A percentile compares a stretch with the other conserved stretches of the same genome.
phyloP scores from a whole-genome alignment of 2,888 invertebrate genomes.

The Gandaritis pyraliata region DNA sequence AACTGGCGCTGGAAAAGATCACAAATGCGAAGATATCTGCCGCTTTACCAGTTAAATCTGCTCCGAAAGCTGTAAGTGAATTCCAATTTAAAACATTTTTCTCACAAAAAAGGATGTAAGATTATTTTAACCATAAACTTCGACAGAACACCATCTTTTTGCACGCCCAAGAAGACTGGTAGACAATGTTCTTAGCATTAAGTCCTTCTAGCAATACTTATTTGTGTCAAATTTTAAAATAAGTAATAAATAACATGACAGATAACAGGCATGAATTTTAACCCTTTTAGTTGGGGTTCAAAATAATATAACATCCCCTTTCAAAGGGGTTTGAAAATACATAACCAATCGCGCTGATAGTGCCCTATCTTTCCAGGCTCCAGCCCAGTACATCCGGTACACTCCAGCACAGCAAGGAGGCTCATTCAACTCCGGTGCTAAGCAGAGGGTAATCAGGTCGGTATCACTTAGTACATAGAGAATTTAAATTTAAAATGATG shows the following conservation, averaged over 20 bases:
- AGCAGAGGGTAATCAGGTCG: constrained; percentile 97
- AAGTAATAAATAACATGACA: no score
- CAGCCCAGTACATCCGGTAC: constrained; percentile 98
- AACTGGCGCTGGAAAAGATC: constrained; percentile 93
- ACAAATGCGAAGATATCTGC: constrained; percentile 96
- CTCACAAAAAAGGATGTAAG: no score
- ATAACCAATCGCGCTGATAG: constrained; percentile 61
- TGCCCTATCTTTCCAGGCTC: constrained; percentile 84
- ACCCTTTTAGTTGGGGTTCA: no score
- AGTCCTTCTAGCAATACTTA: no score
- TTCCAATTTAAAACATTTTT: not conserved
- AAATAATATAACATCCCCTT: not conserved
- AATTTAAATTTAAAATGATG: no score
- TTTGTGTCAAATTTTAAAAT: no score
- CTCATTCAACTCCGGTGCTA: constrained; percentile 97
- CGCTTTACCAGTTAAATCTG: constrained; percentile 97
- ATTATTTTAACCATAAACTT: no score
- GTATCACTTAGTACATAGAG: no score
- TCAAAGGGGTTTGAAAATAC: constrained; percentile 7
- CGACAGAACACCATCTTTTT: no score
- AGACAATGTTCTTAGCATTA: no score
- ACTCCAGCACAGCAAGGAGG: constrained; percentile 99
- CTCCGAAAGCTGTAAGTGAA: constrained; percentile 91
- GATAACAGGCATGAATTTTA: no score
- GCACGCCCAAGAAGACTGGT: no score